Evolutionary conservation across 2,113 vertebrate genomes (phyloP).

Genomic region (Rhinopomastus cyanomelas): DNA sequence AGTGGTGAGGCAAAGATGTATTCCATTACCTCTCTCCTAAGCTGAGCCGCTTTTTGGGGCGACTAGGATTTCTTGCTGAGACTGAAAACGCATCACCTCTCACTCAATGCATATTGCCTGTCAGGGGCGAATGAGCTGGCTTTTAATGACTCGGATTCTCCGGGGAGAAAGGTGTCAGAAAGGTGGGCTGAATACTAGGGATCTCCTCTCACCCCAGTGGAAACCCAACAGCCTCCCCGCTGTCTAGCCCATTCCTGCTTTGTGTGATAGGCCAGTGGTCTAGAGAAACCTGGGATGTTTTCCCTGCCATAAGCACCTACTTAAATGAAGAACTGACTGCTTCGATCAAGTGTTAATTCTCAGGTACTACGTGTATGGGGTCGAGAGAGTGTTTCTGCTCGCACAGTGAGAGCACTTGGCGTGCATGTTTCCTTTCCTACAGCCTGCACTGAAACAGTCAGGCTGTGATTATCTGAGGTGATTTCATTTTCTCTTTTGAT

Average conservation of each 20-base stretch:
- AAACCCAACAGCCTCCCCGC: constrained; percentile 9
- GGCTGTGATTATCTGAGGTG: constrained; percentile 60
- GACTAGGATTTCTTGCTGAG: constrained; percentile 47
- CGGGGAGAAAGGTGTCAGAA: constrained; percentile 42
- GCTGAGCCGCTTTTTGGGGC: not conserved
- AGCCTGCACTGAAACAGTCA: constrained; percentile 56
- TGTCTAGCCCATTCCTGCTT: not conserved
- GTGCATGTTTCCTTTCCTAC: constrained; percentile 46
- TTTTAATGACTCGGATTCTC: constrained; percentile 45
- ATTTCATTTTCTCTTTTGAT: constrained; percentile 69
- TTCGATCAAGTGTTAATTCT: constrained; percentile 59
- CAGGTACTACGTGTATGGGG: constrained; percentile 61
- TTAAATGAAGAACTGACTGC: constrained; percentile 50
- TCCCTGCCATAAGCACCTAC: constrained; percentile 44
- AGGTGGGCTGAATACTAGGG: constrained; percentile 23
- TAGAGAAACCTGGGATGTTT: constrained; percentile 45
- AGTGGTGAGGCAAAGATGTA: not conserved
- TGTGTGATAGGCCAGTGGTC: not conserved
- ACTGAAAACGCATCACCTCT: constrained; percentile 51
- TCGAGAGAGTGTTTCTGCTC: constrained; percentile 22
- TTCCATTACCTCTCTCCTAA: not conserved
- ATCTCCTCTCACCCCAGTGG: constrained; percentile 20
- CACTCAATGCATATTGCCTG: constrained; percentile 53
- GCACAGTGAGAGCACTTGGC: constrained; percentile 54
- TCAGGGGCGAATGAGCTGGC: not conserved